Percentiles rank a stretch among this genome's conserved stretches.
These are phyloP conservation scores for Caenorhabditis doughertyi DNA, from an alignment of 2,888 invertebrate species.

Conservation along the genomic window DNA sequence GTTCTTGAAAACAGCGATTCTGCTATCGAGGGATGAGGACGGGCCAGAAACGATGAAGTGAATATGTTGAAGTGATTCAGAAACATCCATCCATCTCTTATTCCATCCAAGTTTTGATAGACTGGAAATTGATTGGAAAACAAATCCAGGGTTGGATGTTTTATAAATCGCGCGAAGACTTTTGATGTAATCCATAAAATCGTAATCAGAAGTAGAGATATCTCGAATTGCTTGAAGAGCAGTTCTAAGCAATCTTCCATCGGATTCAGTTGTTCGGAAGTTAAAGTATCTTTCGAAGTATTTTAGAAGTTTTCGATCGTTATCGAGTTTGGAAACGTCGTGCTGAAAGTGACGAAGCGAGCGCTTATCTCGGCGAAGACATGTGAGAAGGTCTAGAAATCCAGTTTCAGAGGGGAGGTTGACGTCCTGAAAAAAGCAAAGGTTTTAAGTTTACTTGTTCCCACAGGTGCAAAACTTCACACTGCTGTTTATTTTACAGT, in stretches of 20 bases:
- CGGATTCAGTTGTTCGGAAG: too few species aligned
- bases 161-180: background rate
- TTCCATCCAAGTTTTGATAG: conserved; percentile 19
- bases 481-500: too few species aligned
- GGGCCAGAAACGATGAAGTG: background rate
- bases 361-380: too few species aligned
- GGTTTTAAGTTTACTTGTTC: too few species aligned
- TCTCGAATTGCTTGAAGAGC: background rate
- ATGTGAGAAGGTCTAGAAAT: too few species aligned
- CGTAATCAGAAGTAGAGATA: background rate
- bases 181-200: background rate
- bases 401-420: too few species aligned
- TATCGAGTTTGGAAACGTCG: too few species aligned
- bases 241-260: background rate
- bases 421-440: too few species aligned
- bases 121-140: background rate
- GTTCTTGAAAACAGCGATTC: background rate
- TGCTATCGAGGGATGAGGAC: background rate
- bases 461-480: too few species aligned
- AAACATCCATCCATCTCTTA: background rate
- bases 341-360: too few species aligned
- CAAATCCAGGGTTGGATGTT: background rate
- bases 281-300: too few species aligned
- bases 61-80: background rate
- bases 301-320: too few species aligned